These are phyloP conservation scores for Actinernus sp. DNA, from an alignment of 92 coral and sea anemone genomes.

Conservation along the genomic window DNA sequence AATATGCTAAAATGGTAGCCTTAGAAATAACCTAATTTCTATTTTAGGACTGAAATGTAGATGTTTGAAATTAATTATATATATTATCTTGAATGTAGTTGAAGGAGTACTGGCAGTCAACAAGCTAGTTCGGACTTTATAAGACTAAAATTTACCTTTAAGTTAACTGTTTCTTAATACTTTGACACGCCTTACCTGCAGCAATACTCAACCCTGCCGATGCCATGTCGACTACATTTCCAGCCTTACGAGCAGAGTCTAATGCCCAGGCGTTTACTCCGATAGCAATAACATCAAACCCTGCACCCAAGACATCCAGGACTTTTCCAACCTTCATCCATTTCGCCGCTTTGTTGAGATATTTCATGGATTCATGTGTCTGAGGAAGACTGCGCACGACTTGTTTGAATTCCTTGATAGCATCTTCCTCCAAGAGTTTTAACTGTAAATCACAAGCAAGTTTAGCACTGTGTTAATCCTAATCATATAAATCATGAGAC, in stretches of 20 bases:
- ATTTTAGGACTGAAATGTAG: no score
- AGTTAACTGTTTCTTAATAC: no score
- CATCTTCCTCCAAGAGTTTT: slow-evolving; percentile 8
- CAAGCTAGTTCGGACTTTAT: no score
- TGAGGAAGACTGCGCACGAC: slow-evolving; percentile 14
- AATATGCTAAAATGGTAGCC: no score
- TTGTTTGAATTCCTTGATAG: slow-evolving; percentile 21
- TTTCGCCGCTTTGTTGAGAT: slow-evolving; percentile 27
- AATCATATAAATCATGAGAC: no score
- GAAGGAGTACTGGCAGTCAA: no score
- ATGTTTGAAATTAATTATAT: no score
- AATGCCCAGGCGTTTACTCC: slow-evolving; percentile 36
- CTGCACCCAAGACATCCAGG: slow-evolving; percentile 21
- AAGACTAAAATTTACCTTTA: no score
- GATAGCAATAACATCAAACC: slow-evolving; percentile 14
- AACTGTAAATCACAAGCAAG: slow-evolving; percentile 9
- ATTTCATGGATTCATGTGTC: slow-evolving; percentile 19
- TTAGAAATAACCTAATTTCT: no score
- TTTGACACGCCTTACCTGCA: slow-evolving; percentile 38
- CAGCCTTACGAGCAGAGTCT: slow-evolving; percentile 30
- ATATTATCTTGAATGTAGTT: no score
- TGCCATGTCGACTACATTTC: slow-evolving; percentile 25
- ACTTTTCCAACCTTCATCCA: slow-evolving; percentile 31
- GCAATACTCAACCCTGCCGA: slow-evolving; percentile 32
- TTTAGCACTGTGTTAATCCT: no score